Evolutionary conservation across 2,888 invertebrate genomes (phyloP).

Genomic region (Ellobium chinense): DNA sequence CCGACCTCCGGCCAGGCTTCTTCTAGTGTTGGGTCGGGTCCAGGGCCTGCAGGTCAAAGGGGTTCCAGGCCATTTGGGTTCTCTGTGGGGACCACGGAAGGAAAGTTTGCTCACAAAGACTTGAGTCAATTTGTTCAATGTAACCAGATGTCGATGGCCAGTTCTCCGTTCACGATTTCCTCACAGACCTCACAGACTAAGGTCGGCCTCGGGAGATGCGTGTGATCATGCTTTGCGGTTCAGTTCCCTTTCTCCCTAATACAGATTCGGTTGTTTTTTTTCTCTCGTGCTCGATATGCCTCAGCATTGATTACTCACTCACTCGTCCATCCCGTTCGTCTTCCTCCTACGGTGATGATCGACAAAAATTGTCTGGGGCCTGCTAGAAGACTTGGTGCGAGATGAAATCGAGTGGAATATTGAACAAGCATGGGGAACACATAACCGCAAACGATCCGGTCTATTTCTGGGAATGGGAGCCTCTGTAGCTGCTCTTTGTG

Average conservation of each 20-base stretch:
- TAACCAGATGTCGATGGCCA: constrained; percentile 1
- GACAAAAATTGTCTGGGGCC: not conserved
- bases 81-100: too few species aligned
- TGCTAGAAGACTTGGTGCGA: not conserved
- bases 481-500: too few species aligned
- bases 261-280: not conserved
- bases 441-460: too few species aligned
- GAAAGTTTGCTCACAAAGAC: not conserved
- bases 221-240: not conserved
- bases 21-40: not conserved
- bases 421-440: not conserved
- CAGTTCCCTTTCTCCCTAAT: too few species aligned
- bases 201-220: not conserved
- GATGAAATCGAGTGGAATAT: not conserved
- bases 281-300: not conserved
- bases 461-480: too few species aligned
- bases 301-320: not conserved
- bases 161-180: not conserved
- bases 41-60: not conserved
- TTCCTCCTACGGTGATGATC: not conserved
- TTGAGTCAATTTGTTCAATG: constrained; percentile 27
- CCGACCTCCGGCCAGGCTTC: not conserved
- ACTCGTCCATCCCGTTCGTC: too few species aligned
- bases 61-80: not conserved
- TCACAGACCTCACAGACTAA: not conserved